phyloP scores from a whole-genome alignment of 2,113 vertebrate genomes.

The Zapornia atra region DNA sequence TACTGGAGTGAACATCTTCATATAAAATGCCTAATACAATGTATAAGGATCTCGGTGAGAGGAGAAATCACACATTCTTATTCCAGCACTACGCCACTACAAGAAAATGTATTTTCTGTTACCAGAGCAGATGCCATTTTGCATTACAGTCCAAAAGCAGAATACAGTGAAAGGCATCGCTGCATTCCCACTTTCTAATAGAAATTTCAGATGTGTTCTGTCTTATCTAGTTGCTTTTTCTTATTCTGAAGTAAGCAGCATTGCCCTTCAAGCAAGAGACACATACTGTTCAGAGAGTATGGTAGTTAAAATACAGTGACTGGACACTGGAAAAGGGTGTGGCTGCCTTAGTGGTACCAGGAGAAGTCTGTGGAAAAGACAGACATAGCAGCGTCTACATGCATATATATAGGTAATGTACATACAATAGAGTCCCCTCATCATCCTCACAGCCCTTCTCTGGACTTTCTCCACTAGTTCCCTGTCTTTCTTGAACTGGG shows the following conservation, averaged over 20 bases:
- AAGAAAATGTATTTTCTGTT: not conserved
- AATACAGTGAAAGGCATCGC: not conserved
- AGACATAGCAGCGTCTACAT: not conserved
- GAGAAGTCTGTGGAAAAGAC: not conserved
- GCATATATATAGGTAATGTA: rapidly evolving
- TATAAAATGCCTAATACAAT: not conserved
- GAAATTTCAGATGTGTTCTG: not conserved
- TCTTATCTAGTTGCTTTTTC: not conserved
- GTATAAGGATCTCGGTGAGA: not conserved
- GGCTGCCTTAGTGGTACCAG: not conserved
- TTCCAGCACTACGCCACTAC: not conserved
- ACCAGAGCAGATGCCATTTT: not conserved
- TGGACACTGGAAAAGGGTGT: not conserved
- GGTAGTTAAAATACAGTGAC: not conserved
- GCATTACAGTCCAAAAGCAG: not conserved
- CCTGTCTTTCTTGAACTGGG: too few relatives aligned
- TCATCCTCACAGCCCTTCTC: too few relatives aligned
- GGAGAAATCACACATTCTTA: not conserved
- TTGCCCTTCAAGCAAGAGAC: not conserved
- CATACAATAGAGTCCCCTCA: too few relatives aligned
- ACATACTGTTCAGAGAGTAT: not conserved
- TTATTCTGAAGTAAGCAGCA: not conserved
- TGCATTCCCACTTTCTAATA: not conserved
- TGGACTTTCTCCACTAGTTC: not conserved
- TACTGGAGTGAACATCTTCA: not conserved